Conservation (phyloP, 2,888 invertebrate species). For the Trichopria drosophilae region DNA sequence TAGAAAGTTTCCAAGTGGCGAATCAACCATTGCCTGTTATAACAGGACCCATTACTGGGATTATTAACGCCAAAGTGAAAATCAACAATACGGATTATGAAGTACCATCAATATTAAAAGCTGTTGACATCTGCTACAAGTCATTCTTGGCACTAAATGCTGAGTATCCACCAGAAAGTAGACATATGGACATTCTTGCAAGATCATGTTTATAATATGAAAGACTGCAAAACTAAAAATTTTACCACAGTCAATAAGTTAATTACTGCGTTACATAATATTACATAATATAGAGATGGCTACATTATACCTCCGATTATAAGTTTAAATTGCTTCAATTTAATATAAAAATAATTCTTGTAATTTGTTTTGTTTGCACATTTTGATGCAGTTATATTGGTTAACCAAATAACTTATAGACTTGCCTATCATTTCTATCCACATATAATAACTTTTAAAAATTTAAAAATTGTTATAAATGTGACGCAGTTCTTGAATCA, state of each 20-base stretch:
- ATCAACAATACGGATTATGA: conserved; percentile 11
- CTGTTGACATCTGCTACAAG: conserved; percentile 13
- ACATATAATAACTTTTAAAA: no score
- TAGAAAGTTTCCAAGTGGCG: conserved; percentile 4
- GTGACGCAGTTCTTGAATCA: conserved; percentile 3
- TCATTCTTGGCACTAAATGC: conserved; percentile 8
- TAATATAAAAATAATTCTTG: no score
- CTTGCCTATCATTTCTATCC: no score
- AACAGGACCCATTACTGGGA: neutral
- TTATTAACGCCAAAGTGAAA: conserved; percentile 3
- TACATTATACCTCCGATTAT: no score
- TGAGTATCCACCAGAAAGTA: conserved; percentile 10
- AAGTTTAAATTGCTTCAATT: no score
- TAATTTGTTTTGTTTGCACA: no score
- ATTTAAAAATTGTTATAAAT: conserved; percentile 17
- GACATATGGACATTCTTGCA: conserved; percentile 7
- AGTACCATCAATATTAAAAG: conserved; percentile 9
- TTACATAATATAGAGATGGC: no score
- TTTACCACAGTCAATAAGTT: conserved; percentile 3
- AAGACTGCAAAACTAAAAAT: conserved; percentile 1
- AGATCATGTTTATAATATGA: conserved; percentile 1
- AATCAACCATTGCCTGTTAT: conserved; percentile 11
- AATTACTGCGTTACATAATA: neutral
- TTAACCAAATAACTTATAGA: no score
- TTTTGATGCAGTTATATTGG: no score